Evolutionary conservation across 1,140 invertebrate species (phyloP).

Genomic region (Megalonaias nervosa): DNA sequence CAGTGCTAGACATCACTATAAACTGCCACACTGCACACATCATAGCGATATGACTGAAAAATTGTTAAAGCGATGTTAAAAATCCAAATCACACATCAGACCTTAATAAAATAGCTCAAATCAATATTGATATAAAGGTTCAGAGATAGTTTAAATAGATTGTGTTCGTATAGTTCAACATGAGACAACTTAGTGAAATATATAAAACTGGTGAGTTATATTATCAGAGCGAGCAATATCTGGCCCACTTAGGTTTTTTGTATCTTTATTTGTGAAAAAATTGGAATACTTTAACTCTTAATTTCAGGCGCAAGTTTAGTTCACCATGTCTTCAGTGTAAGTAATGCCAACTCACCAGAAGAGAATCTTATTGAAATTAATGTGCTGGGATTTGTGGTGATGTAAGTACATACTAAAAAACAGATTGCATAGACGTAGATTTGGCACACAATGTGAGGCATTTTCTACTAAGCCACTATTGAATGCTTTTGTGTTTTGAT

Average conservation of each 20-base stretch:
- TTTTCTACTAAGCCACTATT: neutral
- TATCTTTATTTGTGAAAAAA: neutral
- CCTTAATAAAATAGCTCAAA: neutral
- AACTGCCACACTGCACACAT: too few species aligned
- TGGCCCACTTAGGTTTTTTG: neutral
- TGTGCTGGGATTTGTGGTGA: constrained; percentile 92
- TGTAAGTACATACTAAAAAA: constrained; percentile 79
- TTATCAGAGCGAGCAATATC: too few species aligned
- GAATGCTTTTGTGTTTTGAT: neutral
- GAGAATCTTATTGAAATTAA: constrained; percentile 91
- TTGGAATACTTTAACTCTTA: neutral
- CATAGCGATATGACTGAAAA: too few species aligned
- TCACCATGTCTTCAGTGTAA: constrained; percentile 91
- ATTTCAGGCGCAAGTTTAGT: constrained; percentile 76
- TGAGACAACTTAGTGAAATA: neutral
- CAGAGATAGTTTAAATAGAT: too few species aligned
- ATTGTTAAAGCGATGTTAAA: too few species aligned
- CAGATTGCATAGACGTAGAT: too few species aligned
- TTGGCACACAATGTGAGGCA: too few species aligned
- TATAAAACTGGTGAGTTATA: neutral
- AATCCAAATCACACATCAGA: too few species aligned
- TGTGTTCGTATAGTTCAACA: neutral
- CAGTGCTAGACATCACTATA: too few species aligned
- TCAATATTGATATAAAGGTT: neutral
- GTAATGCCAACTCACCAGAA: constrained; percentile 76